A percentile compares a stretch with the other conserved stretches of the same genome.
These are phyloP conservation scores for Rafetus swinhoei DNA, from an alignment of 2,113 vertebrate species.

Conservation along the genomic window DNA sequence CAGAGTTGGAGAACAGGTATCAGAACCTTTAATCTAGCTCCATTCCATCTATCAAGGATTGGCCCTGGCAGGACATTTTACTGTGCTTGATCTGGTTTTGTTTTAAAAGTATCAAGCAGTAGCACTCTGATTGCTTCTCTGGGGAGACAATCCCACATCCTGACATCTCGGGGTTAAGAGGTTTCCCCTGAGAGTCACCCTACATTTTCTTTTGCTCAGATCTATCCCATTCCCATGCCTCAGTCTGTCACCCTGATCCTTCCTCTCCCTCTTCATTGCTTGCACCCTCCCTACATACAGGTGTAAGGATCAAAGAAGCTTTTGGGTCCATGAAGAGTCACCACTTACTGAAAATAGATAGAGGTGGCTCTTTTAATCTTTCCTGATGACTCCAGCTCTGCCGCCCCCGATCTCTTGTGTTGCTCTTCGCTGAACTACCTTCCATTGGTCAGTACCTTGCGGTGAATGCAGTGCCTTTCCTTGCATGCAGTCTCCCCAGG, in stretches of 20 bases:
- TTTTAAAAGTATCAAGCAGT: conserved; percentile 29
- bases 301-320: too few species aligned
- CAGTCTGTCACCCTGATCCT: neutral
- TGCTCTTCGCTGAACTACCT: neutral
- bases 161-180: neutral
- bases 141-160: neutral
- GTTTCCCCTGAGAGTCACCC: conserved; percentile 6
- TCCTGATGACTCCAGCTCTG: neutral
- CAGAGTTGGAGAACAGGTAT: conserved; percentile 27
- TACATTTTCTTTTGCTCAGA: neutral
- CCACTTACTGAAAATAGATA: neutral
- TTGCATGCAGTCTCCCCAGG: fast-evolving
- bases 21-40: conserved; percentile 40
- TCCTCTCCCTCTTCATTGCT: neutral
- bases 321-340: neutral
- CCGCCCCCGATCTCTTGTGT: neutral
- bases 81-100: neutral
- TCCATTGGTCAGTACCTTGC: fast-evolving
- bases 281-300: fast-evolving
- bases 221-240: neutral
- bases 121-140: neutral
- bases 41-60: neutral
- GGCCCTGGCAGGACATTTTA: conserved; percentile 17
- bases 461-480: neutral
- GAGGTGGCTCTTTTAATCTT: neutral